phyloP scores from a whole-genome alignment of 2,113 vertebrate genomes.

The Rissa tridactyla region DNA sequence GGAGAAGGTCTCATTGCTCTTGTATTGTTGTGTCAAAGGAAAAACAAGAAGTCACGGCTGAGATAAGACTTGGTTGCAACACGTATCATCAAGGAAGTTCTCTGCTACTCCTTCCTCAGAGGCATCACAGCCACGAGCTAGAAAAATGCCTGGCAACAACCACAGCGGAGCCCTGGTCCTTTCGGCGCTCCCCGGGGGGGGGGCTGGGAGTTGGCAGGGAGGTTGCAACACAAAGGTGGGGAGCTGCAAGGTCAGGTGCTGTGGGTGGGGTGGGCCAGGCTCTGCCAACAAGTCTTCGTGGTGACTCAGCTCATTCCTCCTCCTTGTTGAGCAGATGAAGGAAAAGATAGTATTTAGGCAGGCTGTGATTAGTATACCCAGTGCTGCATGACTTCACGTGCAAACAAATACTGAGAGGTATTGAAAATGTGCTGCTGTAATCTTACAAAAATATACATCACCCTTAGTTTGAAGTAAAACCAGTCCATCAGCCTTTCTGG shows the following conservation, averaged over 20 bases:
- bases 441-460: rapidly evolving
- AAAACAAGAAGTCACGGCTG: neutral
- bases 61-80: neutral
- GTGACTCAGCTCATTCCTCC: conserved; percentile 40
- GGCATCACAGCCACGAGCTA: rapidly evolving
- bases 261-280: neutral
- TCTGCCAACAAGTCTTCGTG: neutral
- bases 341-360: neutral
- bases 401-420: neutral
- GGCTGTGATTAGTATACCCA: neutral
- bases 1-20: neutral
- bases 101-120: neutral
- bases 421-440: rapidly evolving
- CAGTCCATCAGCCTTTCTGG: rapidly evolving
- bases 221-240: neutral
- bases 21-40: neutral
- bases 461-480: neutral
- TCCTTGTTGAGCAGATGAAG: neutral
- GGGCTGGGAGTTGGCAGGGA: neutral
- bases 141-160: neutral
- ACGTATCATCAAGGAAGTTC: neutral
- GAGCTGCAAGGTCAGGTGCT: neutral
- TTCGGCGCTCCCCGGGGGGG: neutral
- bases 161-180: neutral
- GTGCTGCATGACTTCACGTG: neutral